Evolutionary conservation across 2,797 vertebrate species (phyloP).

Genomic region (Huso huso): DNA sequence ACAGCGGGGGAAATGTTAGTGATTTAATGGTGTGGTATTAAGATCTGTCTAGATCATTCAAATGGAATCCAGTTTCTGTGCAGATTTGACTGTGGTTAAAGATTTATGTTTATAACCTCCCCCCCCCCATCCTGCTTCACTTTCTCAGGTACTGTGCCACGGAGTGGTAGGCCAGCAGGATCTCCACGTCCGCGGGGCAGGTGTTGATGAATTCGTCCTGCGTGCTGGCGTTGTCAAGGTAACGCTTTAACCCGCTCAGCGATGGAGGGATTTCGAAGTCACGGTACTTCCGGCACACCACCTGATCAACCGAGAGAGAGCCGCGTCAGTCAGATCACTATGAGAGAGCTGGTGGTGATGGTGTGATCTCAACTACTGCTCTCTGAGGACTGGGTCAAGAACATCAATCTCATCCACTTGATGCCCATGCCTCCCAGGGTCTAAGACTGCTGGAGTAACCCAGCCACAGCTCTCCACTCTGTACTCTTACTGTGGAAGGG

Average conservation of each 20-base stretch:
- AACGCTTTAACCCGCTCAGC: constrained; percentile 61
- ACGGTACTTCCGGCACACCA: constrained; percentile 74
- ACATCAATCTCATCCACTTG: too few species aligned
- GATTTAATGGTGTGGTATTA: too few species aligned
- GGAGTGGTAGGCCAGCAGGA: constrained; percentile 64
- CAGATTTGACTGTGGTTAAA: too few species aligned
- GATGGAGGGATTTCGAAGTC: constrained; percentile 60
- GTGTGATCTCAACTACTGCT: background rate
- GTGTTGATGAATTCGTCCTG: constrained; percentile 74
- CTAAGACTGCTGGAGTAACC: too few species aligned
- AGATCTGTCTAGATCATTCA: too few species aligned
- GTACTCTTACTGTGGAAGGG: too few species aligned
- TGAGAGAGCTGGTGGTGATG: background rate
- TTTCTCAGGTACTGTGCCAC: constrained; percentile 57
- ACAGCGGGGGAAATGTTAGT: too few species aligned
- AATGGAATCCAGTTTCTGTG: too few species aligned
- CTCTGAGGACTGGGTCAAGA: too few species aligned
- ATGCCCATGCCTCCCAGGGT: background rate
- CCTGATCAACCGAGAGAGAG: constrained; percentile 41
- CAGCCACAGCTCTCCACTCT: too few species aligned
- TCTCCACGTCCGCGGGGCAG: constrained; percentile 73
- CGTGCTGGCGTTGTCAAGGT: constrained; percentile 61
- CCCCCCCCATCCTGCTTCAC: constrained; percentile 14
- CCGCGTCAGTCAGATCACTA: background rate
- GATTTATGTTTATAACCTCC: background rate